Conservation (phyloP, 2,888 invertebrate genomes). For the Elegia similella region DNA sequence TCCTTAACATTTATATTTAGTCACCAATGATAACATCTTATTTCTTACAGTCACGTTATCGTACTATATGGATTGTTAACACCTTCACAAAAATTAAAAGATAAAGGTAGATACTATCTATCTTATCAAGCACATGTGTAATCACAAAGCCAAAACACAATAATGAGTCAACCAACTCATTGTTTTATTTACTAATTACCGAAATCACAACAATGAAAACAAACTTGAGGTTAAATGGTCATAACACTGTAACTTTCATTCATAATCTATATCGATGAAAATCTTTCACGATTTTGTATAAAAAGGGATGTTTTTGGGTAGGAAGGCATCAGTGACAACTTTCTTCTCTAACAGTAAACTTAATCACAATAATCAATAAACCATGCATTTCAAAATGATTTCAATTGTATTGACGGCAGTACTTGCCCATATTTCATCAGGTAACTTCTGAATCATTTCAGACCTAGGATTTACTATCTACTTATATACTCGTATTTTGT, state of each 20-base stretch:
- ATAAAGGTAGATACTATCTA: background rate
- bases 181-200: background rate
- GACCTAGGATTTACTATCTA: too few relatives aligned
- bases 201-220: background rate
- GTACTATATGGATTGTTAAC: background rate
- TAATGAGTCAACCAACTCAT: background rate
- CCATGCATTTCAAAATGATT: slow-evolving; percentile 12
- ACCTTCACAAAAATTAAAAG: background rate
- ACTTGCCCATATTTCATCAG: slow-evolving; percentile 17
- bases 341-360: background rate
- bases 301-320: background rate
- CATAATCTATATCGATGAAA: background rate
- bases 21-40: too few relatives aligned
- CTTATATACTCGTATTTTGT: too few relatives aligned
- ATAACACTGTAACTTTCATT: background rate
- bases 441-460: background rate
- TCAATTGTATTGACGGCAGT: slow-evolving; percentile 22
- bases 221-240: background rate
- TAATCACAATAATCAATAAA: background rate
- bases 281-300: background rate
- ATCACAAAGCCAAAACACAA: background rate
- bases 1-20: too few relatives aligned
- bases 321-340: background rate
- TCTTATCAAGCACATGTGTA: background rate
- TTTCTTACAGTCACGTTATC: too few relatives aligned